Evolutionary conservation across 2,113 vertebrate species (phyloP).

Genomic region (Mastomys natalensis): DNA sequence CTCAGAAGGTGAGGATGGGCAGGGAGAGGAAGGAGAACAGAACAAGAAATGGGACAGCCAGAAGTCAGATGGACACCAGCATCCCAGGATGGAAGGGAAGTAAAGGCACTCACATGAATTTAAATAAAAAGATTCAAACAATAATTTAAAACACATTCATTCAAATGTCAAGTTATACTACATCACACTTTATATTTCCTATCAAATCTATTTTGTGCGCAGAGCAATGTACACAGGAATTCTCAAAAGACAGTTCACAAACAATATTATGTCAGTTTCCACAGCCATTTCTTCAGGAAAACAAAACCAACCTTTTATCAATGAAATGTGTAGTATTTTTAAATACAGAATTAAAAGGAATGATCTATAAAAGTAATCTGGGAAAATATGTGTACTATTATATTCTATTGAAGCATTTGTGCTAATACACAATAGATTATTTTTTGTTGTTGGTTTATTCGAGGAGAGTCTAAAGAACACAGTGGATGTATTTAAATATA

Average conservation of each 20-base stretch:
- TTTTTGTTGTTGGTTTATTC: constrained; percentile 30
- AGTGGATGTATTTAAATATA: neutral
- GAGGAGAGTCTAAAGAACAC: constrained; percentile 21
- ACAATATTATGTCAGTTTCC: neutral
- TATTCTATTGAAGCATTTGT: neutral
- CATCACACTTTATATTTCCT: neutral
- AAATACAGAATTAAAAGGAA: constrained; percentile 12
- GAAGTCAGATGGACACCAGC: neutral
- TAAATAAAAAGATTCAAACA: neutral
- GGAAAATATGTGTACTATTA: neutral
- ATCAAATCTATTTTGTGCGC: neutral
- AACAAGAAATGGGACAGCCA: neutral
- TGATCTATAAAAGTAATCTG: neutral
- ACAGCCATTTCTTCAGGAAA: neutral
- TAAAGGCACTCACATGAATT: neutral
- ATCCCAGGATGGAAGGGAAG: neutral
- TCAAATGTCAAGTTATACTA: neutral
- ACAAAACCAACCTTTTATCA: neutral
- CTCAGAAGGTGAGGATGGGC: neutral
- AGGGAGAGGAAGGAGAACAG: neutral
- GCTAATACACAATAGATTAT: neutral
- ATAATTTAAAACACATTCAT: neutral
- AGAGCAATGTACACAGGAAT: neutral
- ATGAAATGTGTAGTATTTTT: neutral
- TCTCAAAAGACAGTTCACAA: neutral